Evolutionary conservation across 2,888 invertebrate species (phyloP).

Genomic region (Antheraea assamensis): DNA sequence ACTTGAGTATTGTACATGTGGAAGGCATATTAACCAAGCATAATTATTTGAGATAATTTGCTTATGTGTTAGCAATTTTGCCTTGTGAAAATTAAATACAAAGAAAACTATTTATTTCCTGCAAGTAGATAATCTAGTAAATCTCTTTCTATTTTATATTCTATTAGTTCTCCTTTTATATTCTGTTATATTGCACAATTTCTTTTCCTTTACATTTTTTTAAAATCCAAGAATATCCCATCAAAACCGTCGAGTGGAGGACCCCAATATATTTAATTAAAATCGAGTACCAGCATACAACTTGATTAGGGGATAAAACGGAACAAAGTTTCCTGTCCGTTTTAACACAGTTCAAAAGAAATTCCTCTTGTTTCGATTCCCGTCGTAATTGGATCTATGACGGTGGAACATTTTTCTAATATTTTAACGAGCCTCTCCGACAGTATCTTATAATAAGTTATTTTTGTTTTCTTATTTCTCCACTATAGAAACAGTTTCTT

Average conservation of each 20-base stretch:
- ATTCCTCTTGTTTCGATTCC: conserved; percentile 19
- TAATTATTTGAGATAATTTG: too few relatives aligned
- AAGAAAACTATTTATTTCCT: too few relatives aligned
- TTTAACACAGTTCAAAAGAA: conserved; percentile 21
- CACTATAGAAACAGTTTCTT: too few relatives aligned
- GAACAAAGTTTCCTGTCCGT: conserved; percentile 20
- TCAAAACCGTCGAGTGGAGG: conserved; percentile 26
- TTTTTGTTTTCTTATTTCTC: too few relatives aligned
- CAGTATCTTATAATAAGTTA: background rate
- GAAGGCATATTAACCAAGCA: too few relatives aligned
- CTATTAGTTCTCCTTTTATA: background rate
- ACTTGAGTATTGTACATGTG: background rate
- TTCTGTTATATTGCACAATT: background rate
- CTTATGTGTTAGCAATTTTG: too few relatives aligned
- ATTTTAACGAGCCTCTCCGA: background rate
- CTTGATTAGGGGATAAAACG: conserved; percentile 30
- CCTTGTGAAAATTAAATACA: too few relatives aligned
- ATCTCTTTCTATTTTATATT: too few relatives aligned
- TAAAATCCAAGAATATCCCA: background rate
- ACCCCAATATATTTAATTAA: conserved; percentile 37
- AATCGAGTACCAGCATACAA: conserved; percentile 39
- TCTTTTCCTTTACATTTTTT: background rate
- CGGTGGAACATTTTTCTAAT: conserved; percentile 12
- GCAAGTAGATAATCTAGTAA: too few relatives aligned
- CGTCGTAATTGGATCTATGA: conserved; percentile 5